Evolutionary conservation across 2,797 vertebrate genomes (phyloP), one percentile per base, ranked within the genome.

Genomic region (Naso thynnoides): DNA sequence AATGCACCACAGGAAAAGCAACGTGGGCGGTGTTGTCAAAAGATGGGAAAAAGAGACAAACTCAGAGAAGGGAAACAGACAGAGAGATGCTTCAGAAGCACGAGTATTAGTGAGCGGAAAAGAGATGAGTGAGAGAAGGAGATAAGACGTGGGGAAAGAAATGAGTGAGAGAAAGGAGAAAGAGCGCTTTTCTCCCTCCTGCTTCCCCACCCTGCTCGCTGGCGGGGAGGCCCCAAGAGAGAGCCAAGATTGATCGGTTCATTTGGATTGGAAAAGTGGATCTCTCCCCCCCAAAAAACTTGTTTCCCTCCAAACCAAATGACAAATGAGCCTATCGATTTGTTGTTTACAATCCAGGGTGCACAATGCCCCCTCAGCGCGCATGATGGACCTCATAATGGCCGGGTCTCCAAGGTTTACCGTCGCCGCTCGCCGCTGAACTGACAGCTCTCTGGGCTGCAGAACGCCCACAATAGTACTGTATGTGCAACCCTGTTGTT

Each of bases 271-370:
- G 91, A 93, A 94, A 93, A 94, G 92, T 90, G 91, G 87, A 93
- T 93, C 87, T 88, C 90, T 84, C 73, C 80, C 81, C 60, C 73
- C 70, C 57, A 85, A 89, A 90, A 93, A 94, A 93, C 86, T 72
- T 86, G 88, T 93, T 93, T 94, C 92, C 92, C 91, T 87, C 88
- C 84, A 89, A 93, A 88, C 85, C 81, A 80, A 92, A 92, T 94
- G 92, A 94, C 93, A 93, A 94, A 95, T 94, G 88, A 94, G 88
- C 85, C 85, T 93, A 94, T 95, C 72, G 93, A 95, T 95, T 91
- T 91, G 89, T 92, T 93, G 89, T 93, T 94, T 91, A 85, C 90
- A 81, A 91, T 91, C 82, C 33, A 19, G 84, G 79, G 75, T 76
- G 83, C 84, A 78, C 76, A 73, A 47, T 78, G 69, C 80, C 78